Evolutionary conservation across 2,888 invertebrate genomes (phyloP).

Genomic region (Anodontia alba): DNA sequence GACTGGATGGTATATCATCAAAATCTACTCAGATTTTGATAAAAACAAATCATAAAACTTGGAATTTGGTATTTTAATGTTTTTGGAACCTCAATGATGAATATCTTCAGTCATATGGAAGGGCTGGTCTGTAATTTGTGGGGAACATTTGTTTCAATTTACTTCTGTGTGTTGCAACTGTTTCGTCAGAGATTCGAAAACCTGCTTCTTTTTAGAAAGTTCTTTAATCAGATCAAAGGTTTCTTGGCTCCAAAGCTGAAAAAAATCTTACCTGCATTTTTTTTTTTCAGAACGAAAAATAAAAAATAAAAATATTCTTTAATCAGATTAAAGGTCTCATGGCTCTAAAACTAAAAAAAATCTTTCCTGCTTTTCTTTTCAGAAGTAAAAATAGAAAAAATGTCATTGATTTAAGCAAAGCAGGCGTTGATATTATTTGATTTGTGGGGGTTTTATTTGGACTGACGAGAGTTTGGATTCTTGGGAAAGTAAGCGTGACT

Average conservation of each 20-base stretch:
- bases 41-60: slow-evolving; percentile 12
- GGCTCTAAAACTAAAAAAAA: too few relatives aligned
- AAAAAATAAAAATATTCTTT: too few relatives aligned
- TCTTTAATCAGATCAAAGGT: too few relatives aligned
- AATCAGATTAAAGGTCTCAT: too few relatives aligned
- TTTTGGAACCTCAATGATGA: slow-evolving; percentile 9
- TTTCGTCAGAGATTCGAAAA: not conserved
- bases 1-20: not conserved
- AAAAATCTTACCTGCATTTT: too few relatives aligned
- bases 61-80: slow-evolving; percentile 8
- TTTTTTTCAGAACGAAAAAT: too few relatives aligned
- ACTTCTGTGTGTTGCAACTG: not conserved
- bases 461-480: slow-evolving; percentile 9
- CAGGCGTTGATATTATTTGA: slow-evolving; percentile 8
- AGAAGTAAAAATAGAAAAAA: not conserved
- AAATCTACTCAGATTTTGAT: not conserved
- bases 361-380: too few relatives aligned
- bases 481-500: slow-evolving; percentile 10
- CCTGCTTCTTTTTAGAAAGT: too few relatives aligned
- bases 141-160: not conserved
- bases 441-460: slow-evolving; percentile 8
- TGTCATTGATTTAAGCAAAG: not conserved
- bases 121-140: not conserved
- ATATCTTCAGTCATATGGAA: not conserved
- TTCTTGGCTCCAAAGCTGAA: too few relatives aligned